Base-by-base conservation (phyloP, 2,797 vertebrate genomes). In the Peromyscus eremicus region DNA sequence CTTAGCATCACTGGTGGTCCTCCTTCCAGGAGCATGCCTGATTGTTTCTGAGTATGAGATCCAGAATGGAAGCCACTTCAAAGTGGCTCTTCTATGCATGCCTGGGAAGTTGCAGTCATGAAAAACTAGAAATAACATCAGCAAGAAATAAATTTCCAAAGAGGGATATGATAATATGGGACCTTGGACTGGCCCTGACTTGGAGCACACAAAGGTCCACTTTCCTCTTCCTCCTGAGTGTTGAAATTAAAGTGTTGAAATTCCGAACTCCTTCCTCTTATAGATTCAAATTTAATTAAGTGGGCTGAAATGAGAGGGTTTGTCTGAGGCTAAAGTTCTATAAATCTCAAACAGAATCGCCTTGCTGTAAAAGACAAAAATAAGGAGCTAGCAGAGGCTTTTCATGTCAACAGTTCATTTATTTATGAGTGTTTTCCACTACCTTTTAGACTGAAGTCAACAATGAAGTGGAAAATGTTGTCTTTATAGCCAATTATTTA, bases 311-410 rank as follows among this genome's bases (percentile, higher is more conserved):
- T 77, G 6, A 81, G 66, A 77, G n/a, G 8, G 66, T 87, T 95
- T 73, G 4, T 75, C 70, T 79, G 75, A 93, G 10, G 17, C 19
- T 92, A 81, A 46, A 70, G 71, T 62, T 81, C 27, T 91, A n/a
- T 55, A 73, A 88, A 68, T 60, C 34, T 88, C 77, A 84, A 88
- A 75, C 14, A 64, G 71, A 84, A 95, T 86, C 77, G 64, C 2
- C 46, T 95, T 81, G 5, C 77, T 34, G 23, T 43, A 81, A 94
- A 94, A 92, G 21, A 96, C 14, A 80, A 90, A 91, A 94, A 68
- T 92, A n/a, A 88, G 43, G 66, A 94, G 52, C 16, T 66, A 94
- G 25, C 4, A 46, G 62, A 93, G 5, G 64, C 52, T 75, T 87
- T 32, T 49, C 94, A 62, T 84, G 71, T 79, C 29, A 13, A 0